These are phyloP conservation scores for Grantiella picta DNA, from an alignment of 2,113 vertebrate species.

Conservation along the genomic window DNA sequence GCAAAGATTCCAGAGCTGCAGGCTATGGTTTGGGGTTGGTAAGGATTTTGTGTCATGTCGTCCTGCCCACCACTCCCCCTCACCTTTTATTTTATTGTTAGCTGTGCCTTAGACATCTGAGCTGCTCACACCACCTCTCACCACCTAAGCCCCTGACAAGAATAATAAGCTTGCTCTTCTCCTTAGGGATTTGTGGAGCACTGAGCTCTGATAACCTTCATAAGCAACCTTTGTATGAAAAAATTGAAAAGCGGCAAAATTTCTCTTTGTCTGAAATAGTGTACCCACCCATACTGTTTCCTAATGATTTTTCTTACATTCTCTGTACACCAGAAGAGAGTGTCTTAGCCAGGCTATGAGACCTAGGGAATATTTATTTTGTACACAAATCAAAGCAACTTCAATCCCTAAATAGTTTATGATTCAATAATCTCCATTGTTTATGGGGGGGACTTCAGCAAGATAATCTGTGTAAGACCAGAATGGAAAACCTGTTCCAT, in stretches of 20 bases:
- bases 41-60: background rate
- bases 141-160: background rate
- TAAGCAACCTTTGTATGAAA: background rate
- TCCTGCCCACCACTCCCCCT: no score
- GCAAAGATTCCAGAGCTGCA: background rate
- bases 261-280: background rate
- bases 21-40: background rate
- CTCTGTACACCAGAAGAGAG: background rate
- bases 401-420: background rate
- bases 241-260: background rate
- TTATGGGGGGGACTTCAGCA: background rate
- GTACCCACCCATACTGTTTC: background rate
- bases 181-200: background rate
- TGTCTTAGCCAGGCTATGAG: background rate
- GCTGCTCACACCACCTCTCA: background rate
- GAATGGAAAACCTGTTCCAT: background rate
- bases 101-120: background rate
- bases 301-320: background rate
- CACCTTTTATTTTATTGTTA: background rate
- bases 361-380: background rate
- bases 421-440: background rate
- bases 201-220: background rate
- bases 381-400: background rate
- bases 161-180: background rate
- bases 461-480: background rate